phyloP scores from a whole-genome alignment of 92 coral and sea anemone genomes.

The Ricordea florida region DNA sequence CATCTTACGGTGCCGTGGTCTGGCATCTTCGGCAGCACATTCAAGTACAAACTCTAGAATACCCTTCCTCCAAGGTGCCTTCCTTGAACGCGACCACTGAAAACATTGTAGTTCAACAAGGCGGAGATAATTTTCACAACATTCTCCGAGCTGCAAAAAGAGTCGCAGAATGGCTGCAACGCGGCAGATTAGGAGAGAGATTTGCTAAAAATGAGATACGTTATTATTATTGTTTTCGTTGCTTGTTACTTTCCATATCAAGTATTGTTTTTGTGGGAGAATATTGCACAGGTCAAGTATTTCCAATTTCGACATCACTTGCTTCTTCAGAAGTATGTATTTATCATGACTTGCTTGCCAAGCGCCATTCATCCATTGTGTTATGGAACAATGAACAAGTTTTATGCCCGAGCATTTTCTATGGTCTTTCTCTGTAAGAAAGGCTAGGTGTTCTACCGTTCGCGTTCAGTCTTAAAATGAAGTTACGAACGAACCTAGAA shows the following conservation, averaged over 20 bases:
- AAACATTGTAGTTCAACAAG: neutral
- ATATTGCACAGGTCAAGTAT: neutral
- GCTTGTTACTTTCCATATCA: neutral
- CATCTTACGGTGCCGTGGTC: neutral
- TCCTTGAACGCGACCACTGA: no score
- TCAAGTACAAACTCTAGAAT: neutral
- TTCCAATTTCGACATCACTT: neutral
- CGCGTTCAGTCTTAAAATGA: no score
- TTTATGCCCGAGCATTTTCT: neutral
- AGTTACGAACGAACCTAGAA: no score
- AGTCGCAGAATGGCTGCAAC: neutral
- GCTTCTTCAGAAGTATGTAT: neutral
- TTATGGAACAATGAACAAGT: neutral
- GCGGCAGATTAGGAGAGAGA: neutral
- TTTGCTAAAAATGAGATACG: neutral
- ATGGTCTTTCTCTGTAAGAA: neutral
- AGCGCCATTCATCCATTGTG: neutral
- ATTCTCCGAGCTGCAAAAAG: neutral
- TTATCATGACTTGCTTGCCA: neutral
- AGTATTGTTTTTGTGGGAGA: neutral
- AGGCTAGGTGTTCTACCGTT: no score
- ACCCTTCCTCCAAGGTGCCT: neutral
- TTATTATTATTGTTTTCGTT: neutral
- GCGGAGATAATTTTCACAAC: neutral
- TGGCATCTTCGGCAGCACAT: neutral